phyloP scores from a whole-genome alignment of 1,140 invertebrate species.

The Eupeodes corollae region DNA sequence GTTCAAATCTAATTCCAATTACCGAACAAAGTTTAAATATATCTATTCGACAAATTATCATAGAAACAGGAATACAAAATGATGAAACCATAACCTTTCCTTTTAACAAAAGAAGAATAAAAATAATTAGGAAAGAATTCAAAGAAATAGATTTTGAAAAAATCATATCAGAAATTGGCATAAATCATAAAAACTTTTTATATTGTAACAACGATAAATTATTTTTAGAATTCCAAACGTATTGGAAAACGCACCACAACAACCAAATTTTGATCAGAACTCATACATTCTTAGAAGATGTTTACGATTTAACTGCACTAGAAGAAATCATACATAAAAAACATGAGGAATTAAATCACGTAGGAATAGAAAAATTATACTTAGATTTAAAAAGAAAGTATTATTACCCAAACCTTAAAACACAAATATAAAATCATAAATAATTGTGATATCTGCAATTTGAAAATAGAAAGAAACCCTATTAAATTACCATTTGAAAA shows the following conservation, averaged over 20 bases:
- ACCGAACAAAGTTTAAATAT: neutral
- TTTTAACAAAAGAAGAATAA: neutral
- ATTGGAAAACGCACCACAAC: slow-evolving; percentile 1
- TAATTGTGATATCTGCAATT: slow-evolving; percentile 11
- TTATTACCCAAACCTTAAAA: slow-evolving; percentile 13
- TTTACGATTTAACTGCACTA: neutral
- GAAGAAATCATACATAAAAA: neutral
- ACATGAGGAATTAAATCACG: slow-evolving; percentile 8
- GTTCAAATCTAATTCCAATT: slow-evolving; percentile 1
- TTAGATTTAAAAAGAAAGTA: slow-evolving; percentile 8
- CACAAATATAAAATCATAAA: slow-evolving; percentile 11
- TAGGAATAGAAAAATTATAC: slow-evolving; percentile 11
- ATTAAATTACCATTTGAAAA: slow-evolving; percentile 3
- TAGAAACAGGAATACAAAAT: neutral
- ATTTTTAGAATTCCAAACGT: slow-evolving; percentile 4
- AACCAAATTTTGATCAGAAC: slow-evolving; percentile 1
- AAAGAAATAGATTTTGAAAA: neutral
- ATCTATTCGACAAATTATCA: neutral
- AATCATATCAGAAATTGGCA: neutral
- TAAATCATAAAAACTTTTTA: neutral
- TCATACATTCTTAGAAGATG: slow-evolving; percentile 1
- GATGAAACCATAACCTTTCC: neutral
- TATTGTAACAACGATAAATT: neutral
- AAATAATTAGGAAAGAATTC: neutral
- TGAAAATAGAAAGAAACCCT: slow-evolving; percentile 15